Evolutionary conservation across 1,140 invertebrate genomes (phyloP).

Genomic region (Gryllus bimaculatus): DNA sequence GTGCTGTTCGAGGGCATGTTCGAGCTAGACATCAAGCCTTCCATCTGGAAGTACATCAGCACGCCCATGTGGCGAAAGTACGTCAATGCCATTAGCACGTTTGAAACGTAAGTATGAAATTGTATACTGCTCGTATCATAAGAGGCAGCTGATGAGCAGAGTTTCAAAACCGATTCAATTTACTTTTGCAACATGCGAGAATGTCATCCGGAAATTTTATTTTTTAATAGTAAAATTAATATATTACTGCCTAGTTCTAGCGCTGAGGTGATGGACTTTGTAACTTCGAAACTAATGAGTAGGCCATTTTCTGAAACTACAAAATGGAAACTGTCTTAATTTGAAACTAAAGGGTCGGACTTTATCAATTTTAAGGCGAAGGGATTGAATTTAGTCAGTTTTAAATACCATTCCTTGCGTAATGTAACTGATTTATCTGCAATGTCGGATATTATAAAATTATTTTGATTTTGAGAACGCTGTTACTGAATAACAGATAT

Average conservation of each 20-base stretch:
- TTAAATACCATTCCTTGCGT: no score
- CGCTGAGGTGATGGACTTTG: no score
- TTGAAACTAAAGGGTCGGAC: no score
- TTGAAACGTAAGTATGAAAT: constrained; percentile 13
- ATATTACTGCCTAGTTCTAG: neutral
- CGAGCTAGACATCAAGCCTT: neutral
- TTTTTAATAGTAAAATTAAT: neutral
- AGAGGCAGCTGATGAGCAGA: neutral
- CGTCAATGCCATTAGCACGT: neutral
- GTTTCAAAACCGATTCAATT: neutral
- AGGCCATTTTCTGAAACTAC: no score
- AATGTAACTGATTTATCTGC: no score
- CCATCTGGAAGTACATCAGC: constrained; percentile 17
- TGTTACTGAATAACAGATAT: no score
- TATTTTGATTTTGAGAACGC: no score
- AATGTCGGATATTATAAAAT: no score
- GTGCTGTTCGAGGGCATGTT: constrained; percentile 7
- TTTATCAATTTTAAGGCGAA: no score
- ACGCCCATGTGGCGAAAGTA: constrained; percentile 15
- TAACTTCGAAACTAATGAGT: no score
- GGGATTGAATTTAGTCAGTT: no score
- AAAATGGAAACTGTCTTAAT: no score
- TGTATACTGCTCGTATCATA: neutral
- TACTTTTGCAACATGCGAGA: neutral
- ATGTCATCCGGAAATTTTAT: neutral